These are phyloP conservation scores for Chaetodon trifascialis DNA, from an alignment of 2,113 vertebrate genomes.

Conservation along the genomic window DNA sequence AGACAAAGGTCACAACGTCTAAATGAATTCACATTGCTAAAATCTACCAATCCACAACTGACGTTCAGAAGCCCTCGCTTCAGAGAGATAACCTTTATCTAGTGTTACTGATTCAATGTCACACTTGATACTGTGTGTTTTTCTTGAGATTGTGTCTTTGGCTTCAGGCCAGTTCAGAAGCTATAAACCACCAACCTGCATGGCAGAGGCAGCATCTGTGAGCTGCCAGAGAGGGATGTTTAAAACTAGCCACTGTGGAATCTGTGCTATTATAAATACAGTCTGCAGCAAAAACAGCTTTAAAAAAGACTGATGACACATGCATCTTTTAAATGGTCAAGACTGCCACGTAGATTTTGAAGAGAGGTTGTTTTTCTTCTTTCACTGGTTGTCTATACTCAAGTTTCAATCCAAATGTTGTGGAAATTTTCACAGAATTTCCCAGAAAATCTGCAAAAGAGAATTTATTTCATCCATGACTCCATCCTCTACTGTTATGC, in stretches of 20 bases:
- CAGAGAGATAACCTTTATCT: slow-evolving; percentile 3
- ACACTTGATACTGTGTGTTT: background rate
- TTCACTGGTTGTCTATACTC: background rate
- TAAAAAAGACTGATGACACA: background rate
- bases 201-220: background rate
- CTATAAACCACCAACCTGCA: background rate
- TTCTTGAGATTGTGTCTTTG: slow-evolving; percentile 4
- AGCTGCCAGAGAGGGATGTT: background rate
- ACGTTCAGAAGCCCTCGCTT: background rate
- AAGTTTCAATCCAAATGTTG: background rate
- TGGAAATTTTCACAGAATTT: background rate
- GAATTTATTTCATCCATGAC: background rate
- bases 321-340: background rate
- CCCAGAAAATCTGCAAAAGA: background rate
- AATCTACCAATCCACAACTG: background rate
- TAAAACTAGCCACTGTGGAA: background rate
- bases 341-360: background rate
- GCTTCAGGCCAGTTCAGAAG: background rate
- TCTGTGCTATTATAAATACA: background rate
- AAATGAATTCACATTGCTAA: background rate
- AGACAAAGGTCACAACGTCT: slow-evolving; percentile 28
- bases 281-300: background rate
- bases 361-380: background rate
- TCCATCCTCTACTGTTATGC: background rate
- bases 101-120: background rate